phyloP scores from a whole-genome alignment of 1,140 invertebrate species.

The Diabrotica undecimpunctata region DNA sequence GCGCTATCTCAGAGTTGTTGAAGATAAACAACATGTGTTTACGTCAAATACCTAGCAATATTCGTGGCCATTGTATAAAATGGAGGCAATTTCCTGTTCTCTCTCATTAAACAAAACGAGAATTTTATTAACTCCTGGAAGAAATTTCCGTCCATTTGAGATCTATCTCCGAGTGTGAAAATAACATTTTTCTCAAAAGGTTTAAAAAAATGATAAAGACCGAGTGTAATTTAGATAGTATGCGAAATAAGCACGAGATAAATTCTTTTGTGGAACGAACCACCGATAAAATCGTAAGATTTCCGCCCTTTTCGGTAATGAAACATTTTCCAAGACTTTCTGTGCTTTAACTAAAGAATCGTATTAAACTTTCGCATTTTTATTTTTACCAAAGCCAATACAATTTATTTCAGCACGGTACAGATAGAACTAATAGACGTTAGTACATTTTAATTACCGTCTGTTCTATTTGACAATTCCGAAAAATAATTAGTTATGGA shows the following conservation, averaged over 20 bases:
- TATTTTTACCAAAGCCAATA: no score
- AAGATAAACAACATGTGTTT: no score
- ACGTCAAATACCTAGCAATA: constrained; percentile 5
- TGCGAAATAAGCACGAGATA: constrained; percentile 5
- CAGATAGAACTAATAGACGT: no score
- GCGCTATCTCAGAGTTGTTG: no score
- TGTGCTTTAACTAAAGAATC: neutral
- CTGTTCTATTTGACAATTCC: no score
- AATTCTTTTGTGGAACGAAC: neutral
- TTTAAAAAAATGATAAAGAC: constrained; percentile 4
- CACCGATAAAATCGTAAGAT: neutral
- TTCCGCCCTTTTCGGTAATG: neutral
- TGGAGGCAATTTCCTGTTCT: constrained; percentile 11
- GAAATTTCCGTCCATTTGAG: neutral
- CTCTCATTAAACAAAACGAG: constrained; percentile 16
- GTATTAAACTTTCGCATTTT: neutral
- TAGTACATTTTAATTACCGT: no score
- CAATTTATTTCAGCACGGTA: no score
- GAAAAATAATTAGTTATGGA: no score
- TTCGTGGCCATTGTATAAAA: constrained; percentile 8
- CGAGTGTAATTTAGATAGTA: constrained; percentile 3
- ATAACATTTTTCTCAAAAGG: constrained; percentile 9
- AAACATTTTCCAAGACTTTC: neutral
- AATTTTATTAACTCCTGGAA: constrained; percentile 14
- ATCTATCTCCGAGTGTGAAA: constrained; percentile 17